A percentile compares a stretch with the other conserved stretches of the same genome.
These are phyloP conservation scores for Hyles euphorbiae DNA, from an alignment of 1,140 invertebrate species.

Conservation along the genomic window DNA sequence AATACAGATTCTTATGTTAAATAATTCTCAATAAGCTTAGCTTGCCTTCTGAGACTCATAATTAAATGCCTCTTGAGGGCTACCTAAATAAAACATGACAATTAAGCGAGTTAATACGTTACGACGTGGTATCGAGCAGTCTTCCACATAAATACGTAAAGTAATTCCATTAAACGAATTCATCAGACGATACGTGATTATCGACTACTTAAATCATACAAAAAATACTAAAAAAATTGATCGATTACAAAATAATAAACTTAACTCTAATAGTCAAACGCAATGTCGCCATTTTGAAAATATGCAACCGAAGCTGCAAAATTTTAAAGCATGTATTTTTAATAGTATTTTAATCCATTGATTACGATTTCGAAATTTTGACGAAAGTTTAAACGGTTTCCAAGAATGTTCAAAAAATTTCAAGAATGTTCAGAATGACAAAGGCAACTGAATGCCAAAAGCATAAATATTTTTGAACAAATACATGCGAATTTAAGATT, in stretches of 20 bases:
- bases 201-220: constrained; percentile 29
- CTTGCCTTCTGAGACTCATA: constrained; percentile 67
- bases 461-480: too few relatives aligned
- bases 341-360: too few relatives aligned
- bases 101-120: constrained; percentile 14
- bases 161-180: constrained; percentile 34
- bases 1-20: constrained; percentile 72
- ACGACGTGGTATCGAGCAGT: constrained; percentile 61
- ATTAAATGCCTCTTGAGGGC: constrained; percentile 60
- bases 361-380: too few relatives aligned
- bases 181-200: constrained; percentile 34
- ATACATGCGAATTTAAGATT: too few relatives aligned
- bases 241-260: constrained; percentile 25
- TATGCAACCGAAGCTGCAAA: background rate
- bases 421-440: too few relatives aligned
- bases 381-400: too few relatives aligned
- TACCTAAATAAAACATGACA: constrained; percentile 13
- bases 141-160: constrained; percentile 60
- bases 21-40: constrained; percentile 66
- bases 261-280: constrained; percentile 37
- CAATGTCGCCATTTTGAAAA: background rate
- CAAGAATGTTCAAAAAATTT: too few relatives aligned
- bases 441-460: too few relatives aligned
- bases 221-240: constrained; percentile 6
- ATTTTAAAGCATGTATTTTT: too few relatives aligned